phyloP scores from a whole-genome alignment of 2,888 invertebrate species.

The Blastobasis adustella region DNA sequence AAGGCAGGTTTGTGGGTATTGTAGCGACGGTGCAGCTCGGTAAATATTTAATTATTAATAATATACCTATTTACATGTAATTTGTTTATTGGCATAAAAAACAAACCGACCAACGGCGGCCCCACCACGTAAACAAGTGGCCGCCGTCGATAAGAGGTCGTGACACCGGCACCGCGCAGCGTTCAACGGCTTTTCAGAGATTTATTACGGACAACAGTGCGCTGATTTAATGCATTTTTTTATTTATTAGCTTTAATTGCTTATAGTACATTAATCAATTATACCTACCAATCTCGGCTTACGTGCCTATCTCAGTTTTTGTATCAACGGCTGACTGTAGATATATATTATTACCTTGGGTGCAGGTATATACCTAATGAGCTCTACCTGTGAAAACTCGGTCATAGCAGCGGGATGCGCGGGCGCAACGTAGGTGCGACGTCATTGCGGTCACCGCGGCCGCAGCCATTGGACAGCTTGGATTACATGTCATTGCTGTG shows the following conservation, averaged over 20 bases:
- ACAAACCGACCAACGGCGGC: no score
- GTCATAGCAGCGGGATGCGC: background rate
- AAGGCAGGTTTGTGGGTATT: no score
- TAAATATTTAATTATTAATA: no score
- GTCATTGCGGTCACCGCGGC: constrained; percentile 28
- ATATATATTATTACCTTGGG: no score
- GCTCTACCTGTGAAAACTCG: background rate
- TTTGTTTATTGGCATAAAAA: no score
- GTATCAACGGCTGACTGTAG: no score
- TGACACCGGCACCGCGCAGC: constrained; percentile 18
- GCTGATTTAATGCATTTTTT: background rate
- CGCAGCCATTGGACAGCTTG: constrained; percentile 25
- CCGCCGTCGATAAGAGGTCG: constrained; percentile 41
- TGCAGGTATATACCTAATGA: background rate
- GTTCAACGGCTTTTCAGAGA: constrained; percentile 26
- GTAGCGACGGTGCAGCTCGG: no score
- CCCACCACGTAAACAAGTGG: constrained; percentile 20
- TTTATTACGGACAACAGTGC: constrained; percentile 18
- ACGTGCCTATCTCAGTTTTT: no score
- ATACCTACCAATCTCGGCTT: no score
- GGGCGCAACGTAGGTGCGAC: constrained; percentile 19
- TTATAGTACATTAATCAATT: no score
- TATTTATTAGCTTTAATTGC: no score
- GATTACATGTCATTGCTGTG: constrained; percentile 10
- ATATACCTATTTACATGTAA: no score